phyloP scores from a whole-genome alignment of 2,797 vertebrate genomes.

The Sparidentex hasta region DNA sequence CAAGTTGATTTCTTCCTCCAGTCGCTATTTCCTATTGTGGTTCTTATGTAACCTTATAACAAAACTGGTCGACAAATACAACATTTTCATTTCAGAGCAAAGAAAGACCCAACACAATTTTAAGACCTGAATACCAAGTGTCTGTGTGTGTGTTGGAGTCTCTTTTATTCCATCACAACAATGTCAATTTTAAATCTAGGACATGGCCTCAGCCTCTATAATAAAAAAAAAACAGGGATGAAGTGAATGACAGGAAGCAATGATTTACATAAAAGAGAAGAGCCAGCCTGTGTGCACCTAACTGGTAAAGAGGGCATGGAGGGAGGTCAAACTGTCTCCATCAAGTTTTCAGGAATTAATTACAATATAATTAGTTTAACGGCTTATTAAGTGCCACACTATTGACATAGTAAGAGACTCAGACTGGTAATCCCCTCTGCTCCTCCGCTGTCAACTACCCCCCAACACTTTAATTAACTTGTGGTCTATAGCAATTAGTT shows the following conservation, averaged over 20 bases:
- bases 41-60: not conserved
- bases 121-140: not conserved
- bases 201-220: not conserved
- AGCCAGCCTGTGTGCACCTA: slow-evolving; percentile 3
- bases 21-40: not conserved
- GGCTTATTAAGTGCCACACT: slow-evolving; percentile 46
- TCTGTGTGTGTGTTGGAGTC: not conserved
- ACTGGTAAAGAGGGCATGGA: slow-evolving; percentile 11
- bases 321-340: slow-evolving; percentile 21
- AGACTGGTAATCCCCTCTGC: slow-evolving; percentile 30
- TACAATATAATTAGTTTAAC: slow-evolving; percentile 60
- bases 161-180: slow-evolving; percentile 8
- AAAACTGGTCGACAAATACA: slow-evolving; percentile 3
- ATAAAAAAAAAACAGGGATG: not conserved
- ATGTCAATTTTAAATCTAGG: slow-evolving; percentile 27
- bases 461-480: slow-evolving; percentile 60
- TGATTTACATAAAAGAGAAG: slow-evolving; percentile 14
- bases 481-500: slow-evolving; percentile 61
- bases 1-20: not conserved
- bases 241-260: slow-evolving; percentile 29
- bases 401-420: slow-evolving; percentile 45
- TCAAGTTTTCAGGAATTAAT: slow-evolving; percentile 60
- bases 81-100: not conserved
- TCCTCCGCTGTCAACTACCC: slow-evolving; percentile 42
- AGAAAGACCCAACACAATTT: not conserved